Conservation (phyloP, 2,797 vertebrate genomes). For the Hapalemur alaotrensis region DNA sequence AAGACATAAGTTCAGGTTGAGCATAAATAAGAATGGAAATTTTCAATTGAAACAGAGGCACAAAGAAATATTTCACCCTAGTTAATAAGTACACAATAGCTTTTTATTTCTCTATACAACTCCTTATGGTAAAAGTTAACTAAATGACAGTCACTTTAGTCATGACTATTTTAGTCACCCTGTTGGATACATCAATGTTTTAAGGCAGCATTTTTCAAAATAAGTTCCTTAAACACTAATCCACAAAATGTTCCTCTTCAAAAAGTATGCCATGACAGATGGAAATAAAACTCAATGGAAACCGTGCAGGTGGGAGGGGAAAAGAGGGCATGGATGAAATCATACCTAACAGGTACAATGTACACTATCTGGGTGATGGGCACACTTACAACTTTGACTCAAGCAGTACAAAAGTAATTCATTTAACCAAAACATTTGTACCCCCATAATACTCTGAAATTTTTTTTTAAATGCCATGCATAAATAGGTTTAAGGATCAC, state of each 20-base stretch:
- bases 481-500: not conserved
- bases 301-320: too few species aligned
- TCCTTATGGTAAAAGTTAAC: not conserved
- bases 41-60: not conserved
- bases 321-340: too few species aligned
- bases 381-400: too few species aligned
- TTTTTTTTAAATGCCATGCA: too few species aligned
- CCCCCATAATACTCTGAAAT: too few species aligned
- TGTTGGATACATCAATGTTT: not conserved
- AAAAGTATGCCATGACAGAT: too few species aligned
- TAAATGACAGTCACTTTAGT: not conserved
- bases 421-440: too few species aligned
- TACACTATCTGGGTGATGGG: too few species aligned
- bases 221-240: too few species aligned
- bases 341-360: too few species aligned
- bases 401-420: too few species aligned
- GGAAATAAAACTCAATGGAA: too few species aligned
- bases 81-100: not conserved
- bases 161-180: not conserved
- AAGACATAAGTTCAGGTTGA: not conserved
- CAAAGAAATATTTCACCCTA: not conserved
- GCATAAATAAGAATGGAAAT: not conserved
- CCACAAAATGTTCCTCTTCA: not conserved
- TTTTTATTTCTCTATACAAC: not conserved
- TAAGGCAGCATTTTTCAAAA: not conserved